A percentile compares a stretch with the other conserved stretches of the same genome.
These are phyloP conservation scores for Ectemnius lituratus DNA, from an alignment of 2,888 invertebrate species.

Conservation along the genomic window DNA sequence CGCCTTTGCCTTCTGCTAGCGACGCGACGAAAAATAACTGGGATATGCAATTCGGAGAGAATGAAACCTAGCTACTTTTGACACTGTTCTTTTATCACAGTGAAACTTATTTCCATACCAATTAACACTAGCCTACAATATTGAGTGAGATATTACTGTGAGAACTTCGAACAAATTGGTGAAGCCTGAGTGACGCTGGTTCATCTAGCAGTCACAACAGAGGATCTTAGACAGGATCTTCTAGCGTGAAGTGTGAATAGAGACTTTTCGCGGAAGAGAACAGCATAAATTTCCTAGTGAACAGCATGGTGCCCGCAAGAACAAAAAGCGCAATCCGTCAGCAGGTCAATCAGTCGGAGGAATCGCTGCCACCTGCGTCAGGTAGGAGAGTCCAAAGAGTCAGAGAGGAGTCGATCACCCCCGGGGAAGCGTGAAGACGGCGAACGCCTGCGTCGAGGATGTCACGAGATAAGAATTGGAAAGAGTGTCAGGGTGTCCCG, in stretches of 20 bases:
- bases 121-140: too few relatives aligned
- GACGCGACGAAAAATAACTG: slow-evolving; percentile 32
- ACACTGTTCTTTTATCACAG: slow-evolving; percentile 5
- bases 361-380: slow-evolving; percentile 46
- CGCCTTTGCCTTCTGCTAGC: neutral
- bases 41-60: slow-evolving; percentile 22
- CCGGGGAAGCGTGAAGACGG: slow-evolving; percentile 47
- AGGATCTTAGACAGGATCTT: neutral
- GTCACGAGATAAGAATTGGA: slow-evolving; percentile 57
- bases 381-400: slow-evolving; percentile 43
- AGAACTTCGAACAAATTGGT: too few relatives aligned
- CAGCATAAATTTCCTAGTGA: neutral
- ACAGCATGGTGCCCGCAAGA: slow-evolving; percentile 6
- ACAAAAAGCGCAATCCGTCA: slow-evolving; percentile 39
- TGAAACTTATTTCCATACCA: neutral
- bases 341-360: slow-evolving; percentile 28
- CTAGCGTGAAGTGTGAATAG: neutral
- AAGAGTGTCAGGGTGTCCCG: slow-evolving; percentile 44
- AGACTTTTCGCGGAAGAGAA: neutral
- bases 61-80: slow-evolving; percentile 3
- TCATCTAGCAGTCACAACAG: neutral
- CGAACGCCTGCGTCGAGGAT: slow-evolving; percentile 53
- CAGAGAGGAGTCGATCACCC: slow-evolving; percentile 48
- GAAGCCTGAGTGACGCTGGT: too few relatives aligned
- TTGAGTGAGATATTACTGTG: too few relatives aligned